phyloP scores from a whole-genome alignment of 2,113 vertebrate genomes.

The Ailuropoda melanoleuca region DNA sequence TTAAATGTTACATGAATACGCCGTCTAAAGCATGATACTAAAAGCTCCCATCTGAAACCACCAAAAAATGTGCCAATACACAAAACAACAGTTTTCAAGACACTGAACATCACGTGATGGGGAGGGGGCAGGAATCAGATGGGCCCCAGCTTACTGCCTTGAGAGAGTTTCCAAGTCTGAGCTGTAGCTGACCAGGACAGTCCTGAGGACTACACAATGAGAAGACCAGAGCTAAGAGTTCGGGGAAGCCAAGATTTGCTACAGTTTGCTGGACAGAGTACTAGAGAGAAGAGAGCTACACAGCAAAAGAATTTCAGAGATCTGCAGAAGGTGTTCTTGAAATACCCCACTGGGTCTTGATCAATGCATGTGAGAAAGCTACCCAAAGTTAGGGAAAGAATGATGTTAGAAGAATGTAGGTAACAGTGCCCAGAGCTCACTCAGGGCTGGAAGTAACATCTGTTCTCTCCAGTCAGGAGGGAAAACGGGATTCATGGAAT shows the following conservation, averaged over 20 bases:
- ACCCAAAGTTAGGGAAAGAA: background rate
- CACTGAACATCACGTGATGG: background rate
- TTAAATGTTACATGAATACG: background rate
- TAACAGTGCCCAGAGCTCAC: background rate
- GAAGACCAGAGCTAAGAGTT: background rate
- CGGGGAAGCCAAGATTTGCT: background rate
- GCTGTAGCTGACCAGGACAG: background rate
- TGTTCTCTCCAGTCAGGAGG: background rate
- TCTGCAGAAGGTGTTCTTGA: background rate
- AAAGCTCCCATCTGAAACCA: slow-evolving; percentile 6
- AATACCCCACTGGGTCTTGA: background rate
- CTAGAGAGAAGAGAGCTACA: background rate
- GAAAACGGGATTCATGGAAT: background rate
- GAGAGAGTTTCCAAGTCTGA: background rate
- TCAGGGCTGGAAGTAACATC: background rate
- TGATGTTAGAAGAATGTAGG: background rate
- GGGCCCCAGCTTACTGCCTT: background rate
- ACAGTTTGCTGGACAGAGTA: background rate
- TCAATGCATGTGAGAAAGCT: background rate
- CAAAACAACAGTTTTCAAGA: background rate
- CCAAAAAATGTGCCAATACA: background rate
- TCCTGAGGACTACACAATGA: background rate
- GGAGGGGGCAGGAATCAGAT: background rate
- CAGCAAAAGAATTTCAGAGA: background rate
- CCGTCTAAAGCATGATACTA: background rate